phyloP scores from a whole-genome alignment of 2,888 invertebrate species.

The Lysandra coridon region DNA sequence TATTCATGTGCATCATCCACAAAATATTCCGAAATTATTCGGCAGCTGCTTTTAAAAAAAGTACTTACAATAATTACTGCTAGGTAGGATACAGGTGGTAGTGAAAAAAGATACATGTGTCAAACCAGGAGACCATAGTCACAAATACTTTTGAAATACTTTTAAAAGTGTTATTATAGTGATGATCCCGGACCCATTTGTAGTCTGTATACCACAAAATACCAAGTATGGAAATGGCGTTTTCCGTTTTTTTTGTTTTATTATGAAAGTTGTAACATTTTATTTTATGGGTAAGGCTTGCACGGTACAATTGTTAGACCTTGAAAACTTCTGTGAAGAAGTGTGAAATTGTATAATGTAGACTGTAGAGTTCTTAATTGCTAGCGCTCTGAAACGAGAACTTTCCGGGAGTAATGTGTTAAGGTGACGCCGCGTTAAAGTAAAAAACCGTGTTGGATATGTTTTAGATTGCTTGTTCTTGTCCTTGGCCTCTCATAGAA shows the following conservation, averaged over 20 bases:
- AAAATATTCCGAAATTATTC: conserved; percentile 10
- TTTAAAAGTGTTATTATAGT: too few relatives aligned
- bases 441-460: too few relatives aligned
- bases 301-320: neutral
- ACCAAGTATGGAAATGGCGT: too few relatives aligned
- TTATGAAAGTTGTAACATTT: too few relatives aligned
- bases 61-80: neutral
- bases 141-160: too few relatives aligned
- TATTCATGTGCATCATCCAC: neutral
- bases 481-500: too few relatives aligned
- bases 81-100: neutral
- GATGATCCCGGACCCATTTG: too few relatives aligned
- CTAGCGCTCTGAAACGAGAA: neutral
- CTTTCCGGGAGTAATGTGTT: neutral
- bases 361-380: neutral
- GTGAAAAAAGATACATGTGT: neutral
- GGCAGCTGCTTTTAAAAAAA: neutral
- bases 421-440: too few relatives aligned
- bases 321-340: neutral
- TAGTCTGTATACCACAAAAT: too few relatives aligned
- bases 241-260: too few relatives aligned
- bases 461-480: too few relatives aligned
- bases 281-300: neutral
- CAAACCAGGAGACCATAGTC: too few relatives aligned
- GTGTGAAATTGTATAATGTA: neutral